Evolutionary conservation across 1,140 invertebrate genomes (phyloP).

Genomic region (Neotoxoptera formosana): DNA sequence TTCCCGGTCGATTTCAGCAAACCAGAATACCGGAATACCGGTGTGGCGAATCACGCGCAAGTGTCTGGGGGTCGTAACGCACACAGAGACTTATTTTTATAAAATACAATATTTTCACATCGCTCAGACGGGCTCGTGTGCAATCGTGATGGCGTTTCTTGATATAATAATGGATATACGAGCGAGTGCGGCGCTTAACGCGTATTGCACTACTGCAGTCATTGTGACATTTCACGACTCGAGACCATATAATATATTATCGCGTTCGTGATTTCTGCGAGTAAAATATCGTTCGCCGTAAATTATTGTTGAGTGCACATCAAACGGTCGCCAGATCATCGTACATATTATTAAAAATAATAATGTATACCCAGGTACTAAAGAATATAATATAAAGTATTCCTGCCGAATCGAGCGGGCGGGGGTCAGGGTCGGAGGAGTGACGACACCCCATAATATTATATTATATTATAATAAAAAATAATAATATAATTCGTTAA

Average conservation of each 20-base stretch:
- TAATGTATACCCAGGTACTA: too few species aligned
- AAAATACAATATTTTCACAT: neutral
- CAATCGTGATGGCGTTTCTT: neutral
- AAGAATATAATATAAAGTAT: too few species aligned
- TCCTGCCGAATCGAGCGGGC: too few species aligned
- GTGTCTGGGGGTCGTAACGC: neutral
- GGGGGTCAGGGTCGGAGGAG: neutral
- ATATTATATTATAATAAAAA: too few species aligned
- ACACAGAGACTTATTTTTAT: neutral
- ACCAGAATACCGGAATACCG: neutral
- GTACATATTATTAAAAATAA: too few species aligned
- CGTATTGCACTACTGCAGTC: neutral
- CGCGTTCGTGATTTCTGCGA: neutral
- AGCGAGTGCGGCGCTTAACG: neutral
- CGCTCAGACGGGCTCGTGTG: too few species aligned
- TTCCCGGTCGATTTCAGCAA: neutral
- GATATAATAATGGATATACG: neutral
- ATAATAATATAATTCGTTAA: neutral
- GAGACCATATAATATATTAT: too few species aligned
- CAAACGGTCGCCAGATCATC: neutral
- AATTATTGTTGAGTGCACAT: neutral
- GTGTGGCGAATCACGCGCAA: neutral
- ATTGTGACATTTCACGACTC: neutral
- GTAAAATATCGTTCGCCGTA: neutral
- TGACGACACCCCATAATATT: neutral